Conservation (phyloP, 2,888 invertebrate genomes). For the Caenorhabditis becei region DNA sequence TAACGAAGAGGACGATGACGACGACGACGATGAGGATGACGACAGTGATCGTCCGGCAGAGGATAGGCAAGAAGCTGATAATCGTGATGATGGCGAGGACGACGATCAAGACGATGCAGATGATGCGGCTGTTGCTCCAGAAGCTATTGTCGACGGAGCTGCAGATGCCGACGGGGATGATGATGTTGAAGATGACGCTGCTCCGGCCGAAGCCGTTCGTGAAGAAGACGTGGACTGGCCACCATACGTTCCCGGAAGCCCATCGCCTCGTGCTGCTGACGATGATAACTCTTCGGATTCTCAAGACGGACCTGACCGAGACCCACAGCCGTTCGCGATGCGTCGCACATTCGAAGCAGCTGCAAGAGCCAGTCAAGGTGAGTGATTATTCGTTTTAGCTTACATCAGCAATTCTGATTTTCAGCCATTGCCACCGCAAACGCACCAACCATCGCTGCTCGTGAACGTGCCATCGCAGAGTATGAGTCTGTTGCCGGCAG, state of each 20-base stretch:
- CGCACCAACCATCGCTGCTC: constrained; percentile 8
- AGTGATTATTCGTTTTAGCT: too few relatives aligned
- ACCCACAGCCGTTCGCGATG: background rate
- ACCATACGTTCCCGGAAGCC: constrained; percentile 26
- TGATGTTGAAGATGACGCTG: constrained; percentile 82
- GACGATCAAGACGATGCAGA: constrained; percentile 35
- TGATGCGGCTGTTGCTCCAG: background rate
- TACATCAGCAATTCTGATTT: too few relatives aligned
- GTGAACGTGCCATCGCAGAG: constrained; percentile 13
- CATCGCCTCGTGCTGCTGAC: constrained; percentile 4
- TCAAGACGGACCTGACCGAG: constrained; percentile 27
- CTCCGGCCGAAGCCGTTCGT: background rate
- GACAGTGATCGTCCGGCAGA: constrained; percentile 63
- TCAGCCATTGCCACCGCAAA: background rate
- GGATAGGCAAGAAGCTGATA: constrained; percentile 45
- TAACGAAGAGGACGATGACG: constrained; percentile 51
- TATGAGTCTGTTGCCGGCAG: background rate
- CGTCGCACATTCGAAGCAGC: constrained; percentile 11
- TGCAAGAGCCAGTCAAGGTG: background rate
- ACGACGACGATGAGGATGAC: constrained; percentile 57
- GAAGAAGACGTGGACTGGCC: constrained; percentile 32
- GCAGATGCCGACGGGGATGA: constrained; percentile 15
- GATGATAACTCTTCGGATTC: constrained; percentile 45
- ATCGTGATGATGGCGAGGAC: constrained; percentile 27
- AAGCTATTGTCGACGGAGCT: background rate